A percentile compares a stretch with the other conserved stretches of the same genome.
Conservation (phyloP, 2,113 vertebrate species). For the Laterallus jamaicensis region DNA sequence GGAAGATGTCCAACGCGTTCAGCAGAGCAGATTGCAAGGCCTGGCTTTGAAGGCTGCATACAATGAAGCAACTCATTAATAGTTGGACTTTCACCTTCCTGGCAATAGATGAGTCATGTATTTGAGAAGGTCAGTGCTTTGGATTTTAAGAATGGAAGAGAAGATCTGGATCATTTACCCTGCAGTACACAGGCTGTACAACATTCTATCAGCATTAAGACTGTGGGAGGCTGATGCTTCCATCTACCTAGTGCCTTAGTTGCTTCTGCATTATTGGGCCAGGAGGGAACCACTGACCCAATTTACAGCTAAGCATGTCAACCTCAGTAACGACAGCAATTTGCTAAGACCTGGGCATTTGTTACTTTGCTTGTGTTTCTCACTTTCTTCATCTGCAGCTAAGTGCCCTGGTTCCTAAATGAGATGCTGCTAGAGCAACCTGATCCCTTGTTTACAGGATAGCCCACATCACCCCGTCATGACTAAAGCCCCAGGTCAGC, state of each 20-base stretch:
- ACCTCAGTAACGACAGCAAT: not conserved
- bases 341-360: not conserved
- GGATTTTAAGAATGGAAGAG: not conserved
- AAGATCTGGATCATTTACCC: not conserved
- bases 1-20: conserved; percentile 17
- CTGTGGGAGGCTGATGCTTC: not conserved
- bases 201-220: not conserved
- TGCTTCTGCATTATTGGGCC: not conserved
- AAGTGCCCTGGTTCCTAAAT: not conserved
- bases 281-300: not conserved
- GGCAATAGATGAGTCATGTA: not conserved
- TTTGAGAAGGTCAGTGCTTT: not conserved
- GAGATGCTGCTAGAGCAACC: not conserved
- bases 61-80: not conserved
- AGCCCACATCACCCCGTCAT: not conserved
- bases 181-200: not conserved
- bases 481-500: not conserved
- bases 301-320: not conserved
- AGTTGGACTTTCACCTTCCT: conserved; percentile 1
- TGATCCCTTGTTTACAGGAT: not conserved
- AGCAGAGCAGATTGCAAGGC: not conserved
- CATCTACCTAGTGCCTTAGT: not conserved
- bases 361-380: not conserved
- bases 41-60: not conserved
- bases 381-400: not conserved